Percentiles rank a stretch among this genome's conserved stretches.
phyloP scores from a whole-genome alignment of 1,140 invertebrate genomes.

The Plectrocnemia conspersa region DNA sequence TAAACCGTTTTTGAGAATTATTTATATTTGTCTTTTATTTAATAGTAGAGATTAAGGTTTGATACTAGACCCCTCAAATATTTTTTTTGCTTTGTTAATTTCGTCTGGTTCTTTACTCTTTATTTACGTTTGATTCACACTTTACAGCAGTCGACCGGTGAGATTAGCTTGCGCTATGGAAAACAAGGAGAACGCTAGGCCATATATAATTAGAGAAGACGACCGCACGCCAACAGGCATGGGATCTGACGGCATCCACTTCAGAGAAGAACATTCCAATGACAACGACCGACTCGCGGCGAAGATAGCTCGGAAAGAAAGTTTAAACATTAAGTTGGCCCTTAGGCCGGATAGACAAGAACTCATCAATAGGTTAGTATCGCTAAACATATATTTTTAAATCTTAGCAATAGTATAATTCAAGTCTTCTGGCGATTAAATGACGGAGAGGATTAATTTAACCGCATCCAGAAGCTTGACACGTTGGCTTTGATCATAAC shows the following conservation, averaged over 20 bases:
- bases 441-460: too few relatives aligned
- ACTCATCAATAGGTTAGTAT: slow-evolving; percentile 71
- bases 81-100: too few relatives aligned
- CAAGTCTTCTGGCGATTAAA: too few relatives aligned
- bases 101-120: not conserved
- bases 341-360: slow-evolving; percentile 89
- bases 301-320: slow-evolving; percentile 93
- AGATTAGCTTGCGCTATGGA: slow-evolving; percentile 71
- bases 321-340: slow-evolving; percentile 88
- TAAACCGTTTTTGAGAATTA: too few relatives aligned
- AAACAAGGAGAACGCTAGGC: slow-evolving; percentile 80
- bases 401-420: too few relatives aligned
- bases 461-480: not conserved
- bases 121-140: slow-evolving; percentile 24
- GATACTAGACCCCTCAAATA: too few relatives aligned
- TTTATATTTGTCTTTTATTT: not conserved
- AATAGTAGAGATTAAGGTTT: too few relatives aligned
- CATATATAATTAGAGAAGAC: slow-evolving; percentile 65
- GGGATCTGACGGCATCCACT: slow-evolving; percentile 72
- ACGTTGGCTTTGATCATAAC: slow-evolving; percentile 11
- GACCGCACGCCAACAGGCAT: slow-evolving; percentile 58
- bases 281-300: slow-evolving; percentile 66
- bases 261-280: slow-evolving; percentile 60
- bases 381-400: not conserved
- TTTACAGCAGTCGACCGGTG: slow-evolving; percentile 67